Conservation (phyloP, 2,888 invertebrate species). For the Diploptera punctata region DNA sequence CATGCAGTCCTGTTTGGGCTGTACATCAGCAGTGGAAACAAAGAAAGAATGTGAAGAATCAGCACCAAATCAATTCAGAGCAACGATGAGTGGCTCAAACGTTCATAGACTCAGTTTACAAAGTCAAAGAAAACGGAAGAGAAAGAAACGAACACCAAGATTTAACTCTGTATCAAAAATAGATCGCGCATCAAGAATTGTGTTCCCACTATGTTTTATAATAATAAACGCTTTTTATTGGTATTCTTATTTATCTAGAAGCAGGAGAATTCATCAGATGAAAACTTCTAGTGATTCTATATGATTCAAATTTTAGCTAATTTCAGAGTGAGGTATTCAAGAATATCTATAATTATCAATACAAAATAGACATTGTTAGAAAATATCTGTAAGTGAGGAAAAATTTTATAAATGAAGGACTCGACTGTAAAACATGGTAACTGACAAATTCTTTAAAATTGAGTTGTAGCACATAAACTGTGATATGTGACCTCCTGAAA, state of each 20-base stretch:
- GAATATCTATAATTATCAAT: too few relatives aligned
- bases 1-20: slow-evolving; percentile 15
- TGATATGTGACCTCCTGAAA: too few relatives aligned
- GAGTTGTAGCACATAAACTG: too few relatives aligned
- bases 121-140: slow-evolving; percentile 35
- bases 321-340: too few relatives aligned
- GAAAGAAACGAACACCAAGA: slow-evolving; percentile 62
- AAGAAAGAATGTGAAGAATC: background rate
- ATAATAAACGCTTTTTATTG: slow-evolving; percentile 82
- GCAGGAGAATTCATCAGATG: slow-evolving; percentile 29
- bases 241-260: slow-evolving; percentile 66
- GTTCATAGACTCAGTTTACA: slow-evolving; percentile 36
- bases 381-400: too few relatives aligned
- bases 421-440: too few relatives aligned
- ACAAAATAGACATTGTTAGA: too few relatives aligned
- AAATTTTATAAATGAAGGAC: too few relatives aligned
- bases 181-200: slow-evolving; percentile 74
- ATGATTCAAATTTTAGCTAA: too few relatives aligned
- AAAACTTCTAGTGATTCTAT: background rate
- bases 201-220: slow-evolving; percentile 78
- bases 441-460: too few relatives aligned
- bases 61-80: background rate
- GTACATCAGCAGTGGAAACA: slow-evolving; percentile 29
- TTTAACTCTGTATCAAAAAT: slow-evolving; percentile 84
- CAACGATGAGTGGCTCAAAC: slow-evolving; percentile 27